Percentiles rank a stretch among this genome's conserved stretches.
Conservation (phyloP, 2,113 vertebrate genomes). For the Craseonycteris thonglongyai region DNA sequence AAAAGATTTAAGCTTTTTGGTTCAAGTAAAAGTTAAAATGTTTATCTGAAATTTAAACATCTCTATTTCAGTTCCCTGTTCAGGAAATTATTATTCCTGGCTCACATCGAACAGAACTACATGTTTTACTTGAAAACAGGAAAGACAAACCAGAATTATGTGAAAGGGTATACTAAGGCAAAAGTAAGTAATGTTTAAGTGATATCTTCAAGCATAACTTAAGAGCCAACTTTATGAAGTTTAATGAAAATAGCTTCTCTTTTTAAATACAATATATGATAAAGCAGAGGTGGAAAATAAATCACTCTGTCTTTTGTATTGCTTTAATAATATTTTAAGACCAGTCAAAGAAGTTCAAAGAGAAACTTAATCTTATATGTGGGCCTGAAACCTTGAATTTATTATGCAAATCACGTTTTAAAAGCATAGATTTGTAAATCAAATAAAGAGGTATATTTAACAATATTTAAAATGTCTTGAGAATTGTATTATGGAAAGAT, state of each 20-base stretch:
- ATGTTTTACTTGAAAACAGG: background rate
- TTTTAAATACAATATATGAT: background rate
- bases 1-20: background rate
- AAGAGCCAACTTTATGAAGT: background rate
- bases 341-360: background rate
- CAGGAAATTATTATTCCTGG: background rate
- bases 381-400: background rate
- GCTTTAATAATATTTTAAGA: background rate
- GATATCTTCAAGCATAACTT: background rate
- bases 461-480: background rate
- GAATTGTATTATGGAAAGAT: background rate
- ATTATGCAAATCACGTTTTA: background rate
- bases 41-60: slow-evolving; percentile 3
- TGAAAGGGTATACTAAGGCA: background rate
- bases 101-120: background rate
- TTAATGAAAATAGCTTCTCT: background rate
- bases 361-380: background rate
- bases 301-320: background rate
- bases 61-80: background rate
- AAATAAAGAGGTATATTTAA: background rate
- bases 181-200: background rate
- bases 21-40: background rate
- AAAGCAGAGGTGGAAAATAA: background rate
- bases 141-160: background rate
- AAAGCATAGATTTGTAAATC: background rate